Conservation (phyloP, 2,113 vertebrate species). For the Ursus arctos region DNA sequence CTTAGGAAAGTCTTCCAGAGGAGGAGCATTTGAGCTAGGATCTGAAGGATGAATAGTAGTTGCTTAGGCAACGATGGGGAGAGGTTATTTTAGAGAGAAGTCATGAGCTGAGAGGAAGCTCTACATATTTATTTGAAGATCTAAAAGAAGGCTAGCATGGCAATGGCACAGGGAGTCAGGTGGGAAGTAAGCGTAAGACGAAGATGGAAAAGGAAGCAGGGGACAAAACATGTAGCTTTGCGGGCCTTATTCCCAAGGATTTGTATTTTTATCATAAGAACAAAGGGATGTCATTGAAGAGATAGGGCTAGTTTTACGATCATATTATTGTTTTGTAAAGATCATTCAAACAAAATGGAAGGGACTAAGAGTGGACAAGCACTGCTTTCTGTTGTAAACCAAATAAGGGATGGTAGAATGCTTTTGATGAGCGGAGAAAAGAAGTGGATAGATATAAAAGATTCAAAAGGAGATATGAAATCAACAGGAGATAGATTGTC, state of each 20-base stretch:
- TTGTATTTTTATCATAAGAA: background rate
- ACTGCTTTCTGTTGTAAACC: background rate
- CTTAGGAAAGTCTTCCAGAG: background rate
- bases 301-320: background rate
- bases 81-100: background rate
- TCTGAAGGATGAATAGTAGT: background rate
- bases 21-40: background rate
- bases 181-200: background rate
- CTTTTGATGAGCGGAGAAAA: background rate
- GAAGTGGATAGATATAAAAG: background rate
- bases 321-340: background rate
- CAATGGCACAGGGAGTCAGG: background rate
- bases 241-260: background rate
- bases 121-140: background rate
- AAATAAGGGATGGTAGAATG: background rate
- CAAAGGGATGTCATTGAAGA: background rate
- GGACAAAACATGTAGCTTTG: background rate
- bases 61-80: background rate
- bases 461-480: background rate
- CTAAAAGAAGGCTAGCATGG: background rate
- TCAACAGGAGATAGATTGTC: background rate
- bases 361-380: background rate
- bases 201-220: background rate
- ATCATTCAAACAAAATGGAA: background rate
- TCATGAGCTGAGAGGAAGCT: background rate